Evolutionary conservation across 2,888 invertebrate species (phyloP).

Genomic region (Nyleta sp.): DNA sequence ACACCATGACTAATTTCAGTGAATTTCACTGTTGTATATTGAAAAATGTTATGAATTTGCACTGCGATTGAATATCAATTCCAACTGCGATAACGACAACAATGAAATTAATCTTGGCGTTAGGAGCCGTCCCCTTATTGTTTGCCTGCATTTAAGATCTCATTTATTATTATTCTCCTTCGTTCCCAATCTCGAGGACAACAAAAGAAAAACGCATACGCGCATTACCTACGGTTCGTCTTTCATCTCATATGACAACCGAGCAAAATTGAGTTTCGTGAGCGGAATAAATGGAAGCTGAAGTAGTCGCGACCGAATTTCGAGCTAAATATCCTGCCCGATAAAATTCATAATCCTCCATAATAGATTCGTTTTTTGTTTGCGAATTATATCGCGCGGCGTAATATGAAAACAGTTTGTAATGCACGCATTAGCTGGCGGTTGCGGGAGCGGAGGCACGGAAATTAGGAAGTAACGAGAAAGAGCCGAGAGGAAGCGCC

Average conservation of each 20-base stretch:
- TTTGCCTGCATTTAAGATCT: neutral
- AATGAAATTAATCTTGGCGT: no score
- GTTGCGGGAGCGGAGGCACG: neutral
- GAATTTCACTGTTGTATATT: no score
- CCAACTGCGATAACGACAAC: no score
- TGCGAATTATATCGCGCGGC: slow-evolving; percentile 21
- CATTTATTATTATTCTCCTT: slow-evolving; percentile 14
- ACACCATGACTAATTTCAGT: neutral
- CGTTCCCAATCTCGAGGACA: slow-evolving; percentile 8
- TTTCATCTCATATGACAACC: slow-evolving; percentile 40
- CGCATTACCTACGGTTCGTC: slow-evolving; percentile 20
- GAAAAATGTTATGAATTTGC: no score
- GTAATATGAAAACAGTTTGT: slow-evolving; percentile 37
- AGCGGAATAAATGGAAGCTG: slow-evolving; percentile 35
- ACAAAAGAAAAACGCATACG: slow-evolving; percentile 36
- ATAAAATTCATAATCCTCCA: slow-evolving; percentile 7
- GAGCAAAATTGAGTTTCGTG: slow-evolving; percentile 39
- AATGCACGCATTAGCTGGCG: slow-evolving; percentile 28
- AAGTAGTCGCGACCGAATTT: slow-evolving; percentile 9
- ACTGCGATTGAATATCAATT: neutral
- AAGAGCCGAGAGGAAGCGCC: slow-evolving; percentile 36
- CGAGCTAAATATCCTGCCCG: neutral
- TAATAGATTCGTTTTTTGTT: neutral
- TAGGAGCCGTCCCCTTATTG: no score
- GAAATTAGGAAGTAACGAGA: slow-evolving; percentile 54